Evolutionary conservation across 2,797 vertebrate species (phyloP).

Genomic region (Gallinago stenura): DNA sequence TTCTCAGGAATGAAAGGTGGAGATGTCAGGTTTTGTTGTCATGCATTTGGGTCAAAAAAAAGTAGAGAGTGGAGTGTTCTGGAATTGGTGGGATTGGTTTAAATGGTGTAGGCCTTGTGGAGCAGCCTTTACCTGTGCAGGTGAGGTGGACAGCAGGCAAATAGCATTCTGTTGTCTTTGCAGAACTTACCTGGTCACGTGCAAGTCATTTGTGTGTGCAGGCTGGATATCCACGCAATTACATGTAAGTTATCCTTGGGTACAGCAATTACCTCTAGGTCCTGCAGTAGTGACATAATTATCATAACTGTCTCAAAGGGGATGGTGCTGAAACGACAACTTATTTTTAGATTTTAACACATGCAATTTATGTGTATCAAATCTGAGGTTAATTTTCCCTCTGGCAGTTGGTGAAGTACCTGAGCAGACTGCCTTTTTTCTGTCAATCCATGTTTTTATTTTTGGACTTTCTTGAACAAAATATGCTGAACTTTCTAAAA

Average conservation of each 20-base stretch:
- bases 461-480: background rate
- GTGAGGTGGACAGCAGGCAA: background rate
- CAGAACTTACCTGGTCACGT: background rate
- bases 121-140: background rate
- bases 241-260: background rate
- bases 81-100: background rate
- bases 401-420: background rate
- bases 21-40: background rate
- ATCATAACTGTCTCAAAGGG: background rate
- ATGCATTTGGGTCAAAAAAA: background rate
- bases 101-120: background rate
- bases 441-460: background rate
- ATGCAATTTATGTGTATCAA: background rate
- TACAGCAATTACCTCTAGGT: background rate
- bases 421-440: background rate
- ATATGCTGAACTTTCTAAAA: constrained; percentile 46
- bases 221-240: background rate
- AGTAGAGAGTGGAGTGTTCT: background rate
- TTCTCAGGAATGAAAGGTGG: background rate
- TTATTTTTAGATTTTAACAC: background rate
- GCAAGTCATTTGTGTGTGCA: accelerated
- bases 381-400: background rate
- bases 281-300: background rate
- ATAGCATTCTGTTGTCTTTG: background rate
- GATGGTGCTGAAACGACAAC: background rate